These are phyloP conservation scores for Callospermophilus lateralis DNA, from an alignment of 2,113 vertebrate species.

Conservation along the genomic window DNA sequence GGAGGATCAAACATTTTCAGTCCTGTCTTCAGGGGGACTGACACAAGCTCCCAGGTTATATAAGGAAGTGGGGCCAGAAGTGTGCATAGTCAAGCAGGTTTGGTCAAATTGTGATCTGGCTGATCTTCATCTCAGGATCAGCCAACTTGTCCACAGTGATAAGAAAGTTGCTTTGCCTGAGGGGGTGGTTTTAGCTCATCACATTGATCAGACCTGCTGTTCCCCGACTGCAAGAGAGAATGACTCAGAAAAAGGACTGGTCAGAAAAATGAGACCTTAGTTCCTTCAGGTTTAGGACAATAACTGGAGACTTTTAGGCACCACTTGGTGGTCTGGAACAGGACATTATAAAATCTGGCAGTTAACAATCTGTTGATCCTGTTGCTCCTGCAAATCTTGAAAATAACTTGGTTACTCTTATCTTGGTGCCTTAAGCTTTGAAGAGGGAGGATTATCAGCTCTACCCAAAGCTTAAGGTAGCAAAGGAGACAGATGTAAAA, in stretches of 20 bases:
- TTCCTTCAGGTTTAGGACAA: neutral
- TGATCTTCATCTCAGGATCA: neutral
- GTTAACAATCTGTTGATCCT: neutral
- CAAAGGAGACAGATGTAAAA: neutral
- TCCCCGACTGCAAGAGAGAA: neutral
- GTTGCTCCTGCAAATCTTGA: neutral
- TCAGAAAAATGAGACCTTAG: neutral
- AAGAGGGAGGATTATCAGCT: neutral
- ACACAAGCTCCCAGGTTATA: neutral
- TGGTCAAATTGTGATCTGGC: neutral
- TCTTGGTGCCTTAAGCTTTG: neutral
- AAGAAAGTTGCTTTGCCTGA: neutral
- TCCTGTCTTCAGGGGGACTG: neutral
- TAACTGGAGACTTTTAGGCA: neutral
- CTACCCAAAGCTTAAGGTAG: neutral
- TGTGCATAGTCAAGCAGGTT: neutral
- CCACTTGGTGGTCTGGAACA: neutral
- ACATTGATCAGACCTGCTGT: neutral
- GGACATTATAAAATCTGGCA: neutral
- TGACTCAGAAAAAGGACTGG: neutral
- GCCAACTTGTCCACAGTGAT: neutral
- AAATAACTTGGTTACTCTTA: neutral
- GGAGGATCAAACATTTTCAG: neutral
- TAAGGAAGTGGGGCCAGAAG: neutral
- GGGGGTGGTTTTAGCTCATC: neutral